phyloP scores from a whole-genome alignment of 2,113 vertebrate species.

The Rhinoptilus africanus region DNA sequence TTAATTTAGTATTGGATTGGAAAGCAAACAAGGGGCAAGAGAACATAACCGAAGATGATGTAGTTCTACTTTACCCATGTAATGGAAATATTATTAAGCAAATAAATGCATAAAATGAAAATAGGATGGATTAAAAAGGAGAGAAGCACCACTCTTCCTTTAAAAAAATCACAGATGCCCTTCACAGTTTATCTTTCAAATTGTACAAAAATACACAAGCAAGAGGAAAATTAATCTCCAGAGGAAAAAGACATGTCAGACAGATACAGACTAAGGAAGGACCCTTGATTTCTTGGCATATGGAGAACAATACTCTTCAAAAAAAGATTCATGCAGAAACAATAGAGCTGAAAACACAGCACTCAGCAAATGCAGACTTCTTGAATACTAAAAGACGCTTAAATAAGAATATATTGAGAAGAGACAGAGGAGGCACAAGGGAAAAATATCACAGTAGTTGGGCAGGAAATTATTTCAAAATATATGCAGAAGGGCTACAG shows the following conservation, averaged over 20 bases:
- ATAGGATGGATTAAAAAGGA: neutral
- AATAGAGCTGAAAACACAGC: neutral
- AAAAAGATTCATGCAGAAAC: slow-evolving; percentile 11
- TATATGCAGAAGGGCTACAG: slow-evolving; percentile 25
- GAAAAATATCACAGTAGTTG: slow-evolving; percentile 43
- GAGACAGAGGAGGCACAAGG: slow-evolving; percentile 9
- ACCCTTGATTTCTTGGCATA: neutral
- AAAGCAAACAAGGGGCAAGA: neutral
- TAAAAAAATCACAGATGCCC: neutral
- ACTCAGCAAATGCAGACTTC: neutral
- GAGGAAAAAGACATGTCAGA: neutral
- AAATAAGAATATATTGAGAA: slow-evolving; percentile 21
- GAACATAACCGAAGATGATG: neutral
- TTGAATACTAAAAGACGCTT: neutral
- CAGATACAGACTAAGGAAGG: neutral
- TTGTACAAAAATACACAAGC: neutral
- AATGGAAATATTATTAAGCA: neutral
- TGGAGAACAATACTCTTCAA: neutral
- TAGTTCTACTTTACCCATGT: neutral
- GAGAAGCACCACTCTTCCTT: neutral
- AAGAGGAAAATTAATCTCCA: neutral
- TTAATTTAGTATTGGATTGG: neutral
- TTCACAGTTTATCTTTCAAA: neutral
- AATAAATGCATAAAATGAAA: neutral
- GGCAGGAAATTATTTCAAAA: slow-evolving; percentile 58